Evolutionary conservation across 1,140 invertebrate species (phyloP).

Genomic region (Drosophila varians): DNA sequence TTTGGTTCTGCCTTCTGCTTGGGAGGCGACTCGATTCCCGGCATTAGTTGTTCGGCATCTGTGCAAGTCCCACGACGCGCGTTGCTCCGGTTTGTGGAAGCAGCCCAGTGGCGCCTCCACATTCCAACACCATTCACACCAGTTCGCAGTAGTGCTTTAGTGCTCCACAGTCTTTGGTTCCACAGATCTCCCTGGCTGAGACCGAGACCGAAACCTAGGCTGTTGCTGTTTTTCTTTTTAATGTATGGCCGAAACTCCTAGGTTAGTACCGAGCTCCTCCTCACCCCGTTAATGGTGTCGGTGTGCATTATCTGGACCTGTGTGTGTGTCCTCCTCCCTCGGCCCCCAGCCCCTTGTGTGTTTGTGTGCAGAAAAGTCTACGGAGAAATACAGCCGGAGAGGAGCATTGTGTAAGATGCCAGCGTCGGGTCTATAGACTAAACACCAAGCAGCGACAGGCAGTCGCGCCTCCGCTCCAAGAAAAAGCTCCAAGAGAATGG

Average conservation of each 20-base stretch:
- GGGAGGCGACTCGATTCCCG: neutral
- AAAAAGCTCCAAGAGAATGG: conserved; percentile 42
- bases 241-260: neutral
- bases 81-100: conserved; percentile 27
- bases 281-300: neutral
- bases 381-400: neutral
- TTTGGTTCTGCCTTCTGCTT: conserved; percentile 16
- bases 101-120: conserved; percentile 37
- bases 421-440: conserved; percentile 61
- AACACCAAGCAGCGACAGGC: conserved; percentile 37
- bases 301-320: conserved; percentile 2
- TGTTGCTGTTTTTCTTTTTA: conserved; percentile 3
- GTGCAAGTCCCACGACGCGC: conserved; percentile 70
- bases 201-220: neutral
- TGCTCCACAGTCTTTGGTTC: neutral
- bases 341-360: conserved; percentile 6
- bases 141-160: neutral
- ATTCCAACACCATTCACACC: neutral
- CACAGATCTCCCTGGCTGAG: no score
- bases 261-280: neutral
- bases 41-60: conserved; percentile 66
- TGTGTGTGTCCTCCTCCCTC: no score
- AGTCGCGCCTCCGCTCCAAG: conserved; percentile 34
- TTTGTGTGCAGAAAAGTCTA: neutral
- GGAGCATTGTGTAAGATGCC: conserved; percentile 29